Evolutionary conservation across 2,888 invertebrate genomes (phyloP).

Genomic region (Deilephila elpenor): DNA sequence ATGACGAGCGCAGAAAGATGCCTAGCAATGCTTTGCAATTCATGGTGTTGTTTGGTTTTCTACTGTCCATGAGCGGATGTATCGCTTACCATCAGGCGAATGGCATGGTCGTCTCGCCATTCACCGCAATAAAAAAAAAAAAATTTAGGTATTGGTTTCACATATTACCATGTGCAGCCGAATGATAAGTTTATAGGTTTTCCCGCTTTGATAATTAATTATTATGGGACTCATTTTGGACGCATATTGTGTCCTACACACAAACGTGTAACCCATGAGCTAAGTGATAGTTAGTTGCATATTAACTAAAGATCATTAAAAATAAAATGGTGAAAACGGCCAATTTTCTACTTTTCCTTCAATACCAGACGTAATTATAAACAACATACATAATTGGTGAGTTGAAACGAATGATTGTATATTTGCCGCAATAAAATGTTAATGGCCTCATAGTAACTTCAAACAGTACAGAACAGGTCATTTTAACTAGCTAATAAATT

Average conservation of each 20-base stretch:
- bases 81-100: too few relatives aligned
- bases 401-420: background rate
- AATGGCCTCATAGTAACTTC: background rate
- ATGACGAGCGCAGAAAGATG: too few relatives aligned
- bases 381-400: constrained; percentile 5
- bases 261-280: background rate
- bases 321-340: background rate
- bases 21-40: too few relatives aligned
- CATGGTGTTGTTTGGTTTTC: too few relatives aligned
- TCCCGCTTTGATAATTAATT: too few relatives aligned
- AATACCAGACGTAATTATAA: background rate
- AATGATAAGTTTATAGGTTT: too few relatives aligned
- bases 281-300: background rate
- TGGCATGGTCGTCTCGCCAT: too few relatives aligned
- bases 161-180: too few relatives aligned
- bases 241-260: background rate
- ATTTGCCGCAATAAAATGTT: constrained; percentile 18
- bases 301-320: background rate
- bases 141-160: too few relatives aligned
- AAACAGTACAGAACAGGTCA: constrained; percentile 9
- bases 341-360: constrained; percentile 9
- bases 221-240: too few relatives aligned
- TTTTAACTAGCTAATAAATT: constrained; percentile 13
- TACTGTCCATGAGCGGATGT: too few relatives aligned
- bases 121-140: too few relatives aligned